Conservation (phyloP, 2,888 invertebrate species). For the Sinohyriopsis cumingii region DNA sequence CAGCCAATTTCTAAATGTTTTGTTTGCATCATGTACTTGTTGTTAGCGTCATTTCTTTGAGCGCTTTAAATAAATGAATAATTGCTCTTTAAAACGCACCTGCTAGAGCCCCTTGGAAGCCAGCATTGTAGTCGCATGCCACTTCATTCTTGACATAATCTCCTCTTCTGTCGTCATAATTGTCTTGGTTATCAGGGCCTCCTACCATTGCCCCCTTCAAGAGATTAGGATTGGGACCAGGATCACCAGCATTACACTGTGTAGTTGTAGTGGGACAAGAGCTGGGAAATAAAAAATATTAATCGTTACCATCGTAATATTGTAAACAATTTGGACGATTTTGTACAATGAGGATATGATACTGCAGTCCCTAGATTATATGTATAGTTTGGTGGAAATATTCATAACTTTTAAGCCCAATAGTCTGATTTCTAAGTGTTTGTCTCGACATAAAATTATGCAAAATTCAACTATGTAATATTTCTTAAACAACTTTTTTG, state of each 20-base stretch:
- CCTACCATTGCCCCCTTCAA: constrained; percentile 59
- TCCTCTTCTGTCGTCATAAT: constrained; percentile 51
- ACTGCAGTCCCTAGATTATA: no score
- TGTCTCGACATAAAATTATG: no score
- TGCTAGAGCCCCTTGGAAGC: constrained; percentile 63
- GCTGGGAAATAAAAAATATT: constrained; percentile 7
- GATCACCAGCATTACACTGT: constrained; percentile 12
- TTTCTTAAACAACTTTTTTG: no score
- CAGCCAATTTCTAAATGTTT: no score
- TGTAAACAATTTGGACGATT: background rate
- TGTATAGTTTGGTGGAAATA: no score
- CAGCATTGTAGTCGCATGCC: constrained; percentile 65
- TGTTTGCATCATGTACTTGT: no score
- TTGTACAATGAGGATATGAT: no score
- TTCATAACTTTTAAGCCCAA: no score
- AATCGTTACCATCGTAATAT: background rate
- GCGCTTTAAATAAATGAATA: background rate
- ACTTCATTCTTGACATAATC: constrained; percentile 64
- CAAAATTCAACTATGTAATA: no score
- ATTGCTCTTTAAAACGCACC: constrained; percentile 37
- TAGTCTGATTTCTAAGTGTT: no score
- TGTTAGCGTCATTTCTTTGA: no score
- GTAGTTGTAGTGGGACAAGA: constrained; percentile 14
- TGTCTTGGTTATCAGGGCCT: constrained; percentile 55
- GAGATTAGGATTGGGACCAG: constrained; percentile 46